These are phyloP conservation scores for Corydoras sp. DNA, from an alignment of 2,113 vertebrate genomes.

Conservation along the genomic window DNA sequence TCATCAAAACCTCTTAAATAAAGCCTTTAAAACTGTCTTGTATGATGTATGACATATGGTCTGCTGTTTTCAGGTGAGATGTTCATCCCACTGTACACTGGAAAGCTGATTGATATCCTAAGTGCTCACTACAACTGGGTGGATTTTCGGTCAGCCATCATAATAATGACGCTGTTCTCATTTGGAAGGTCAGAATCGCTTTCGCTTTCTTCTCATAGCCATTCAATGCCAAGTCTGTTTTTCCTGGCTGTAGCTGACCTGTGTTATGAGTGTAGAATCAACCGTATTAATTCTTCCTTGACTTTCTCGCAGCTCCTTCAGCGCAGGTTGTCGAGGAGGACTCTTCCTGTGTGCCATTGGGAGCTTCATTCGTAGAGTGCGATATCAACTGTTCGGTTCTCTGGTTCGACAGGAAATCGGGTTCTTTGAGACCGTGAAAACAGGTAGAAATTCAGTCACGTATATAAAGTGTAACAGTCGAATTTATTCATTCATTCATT, in stretches of 20 bases:
- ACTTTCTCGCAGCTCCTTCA: conserved; percentile 48
- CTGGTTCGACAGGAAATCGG: conserved; percentile 61
- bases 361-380: conserved; percentile 52
- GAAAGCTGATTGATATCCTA: conserved; percentile 76
- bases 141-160: conserved; percentile 57
- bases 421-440: conserved; percentile 62
- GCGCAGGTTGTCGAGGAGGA: conserved; percentile 61
- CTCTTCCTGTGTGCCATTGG: conserved; percentile 52
- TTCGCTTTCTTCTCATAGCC: no score
- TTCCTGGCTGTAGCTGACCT: no score
- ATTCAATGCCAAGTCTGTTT: no score
- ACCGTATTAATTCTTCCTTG: background rate
- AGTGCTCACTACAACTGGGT: conserved; percentile 50
- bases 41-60: background rate
- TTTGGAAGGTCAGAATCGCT: conserved; percentile 61
- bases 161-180: conserved; percentile 67
- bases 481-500: no score
- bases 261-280: no score
- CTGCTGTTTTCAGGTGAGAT: conserved; percentile 55
- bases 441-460: conserved; percentile 45
- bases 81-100: conserved; percentile 68
- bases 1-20: no score
- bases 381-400: conserved; percentile 54
- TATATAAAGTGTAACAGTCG: no score
- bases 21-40: no score